Percentiles rank a stretch among this genome's conserved stretches.
phyloP scores from a whole-genome alignment of 2,888 invertebrate genomes.

The Mythimna impura region DNA sequence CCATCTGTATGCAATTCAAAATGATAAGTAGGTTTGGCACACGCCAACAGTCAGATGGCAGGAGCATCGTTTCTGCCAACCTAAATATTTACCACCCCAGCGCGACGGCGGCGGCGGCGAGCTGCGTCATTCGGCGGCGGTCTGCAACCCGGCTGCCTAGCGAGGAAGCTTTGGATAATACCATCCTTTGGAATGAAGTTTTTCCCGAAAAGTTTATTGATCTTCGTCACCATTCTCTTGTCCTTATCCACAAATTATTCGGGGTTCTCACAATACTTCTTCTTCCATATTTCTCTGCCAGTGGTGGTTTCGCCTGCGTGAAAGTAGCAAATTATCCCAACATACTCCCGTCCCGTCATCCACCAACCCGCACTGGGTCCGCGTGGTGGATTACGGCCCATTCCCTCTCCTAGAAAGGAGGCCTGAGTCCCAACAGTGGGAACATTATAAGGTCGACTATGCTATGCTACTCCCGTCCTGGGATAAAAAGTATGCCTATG shows the following conservation, averaged over 20 bases:
- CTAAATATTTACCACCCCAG: slow-evolving; percentile 47
- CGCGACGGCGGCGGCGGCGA: neutral
- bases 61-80: slow-evolving; percentile 28
- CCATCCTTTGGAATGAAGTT: neutral
- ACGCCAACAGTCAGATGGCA: slow-evolving; percentile 34
- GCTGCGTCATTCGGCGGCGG: slow-evolving; percentile 32
- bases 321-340: too few relatives aligned
- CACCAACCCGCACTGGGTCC: too few relatives aligned
- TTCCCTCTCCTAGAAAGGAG: too few relatives aligned
- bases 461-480: too few relatives aligned
- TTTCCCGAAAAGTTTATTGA: neutral
- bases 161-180: neutral
- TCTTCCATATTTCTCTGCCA: neutral
- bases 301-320: too few relatives aligned
- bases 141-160: slow-evolving; percentile 42
- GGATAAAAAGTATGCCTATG: too few relatives aligned
- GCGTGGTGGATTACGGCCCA: too few relatives aligned
- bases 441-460: too few relatives aligned
- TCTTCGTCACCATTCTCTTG: neutral
- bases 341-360: too few relatives aligned
- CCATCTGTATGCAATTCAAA: slow-evolving; percentile 10
- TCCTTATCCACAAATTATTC: neutral
- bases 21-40: slow-evolving; percentile 26
- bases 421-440: too few relatives aligned
- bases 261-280: neutral